phyloP scores from a whole-genome alignment of 2,113 vertebrate species.

The Collichthys lucidus region DNA sequence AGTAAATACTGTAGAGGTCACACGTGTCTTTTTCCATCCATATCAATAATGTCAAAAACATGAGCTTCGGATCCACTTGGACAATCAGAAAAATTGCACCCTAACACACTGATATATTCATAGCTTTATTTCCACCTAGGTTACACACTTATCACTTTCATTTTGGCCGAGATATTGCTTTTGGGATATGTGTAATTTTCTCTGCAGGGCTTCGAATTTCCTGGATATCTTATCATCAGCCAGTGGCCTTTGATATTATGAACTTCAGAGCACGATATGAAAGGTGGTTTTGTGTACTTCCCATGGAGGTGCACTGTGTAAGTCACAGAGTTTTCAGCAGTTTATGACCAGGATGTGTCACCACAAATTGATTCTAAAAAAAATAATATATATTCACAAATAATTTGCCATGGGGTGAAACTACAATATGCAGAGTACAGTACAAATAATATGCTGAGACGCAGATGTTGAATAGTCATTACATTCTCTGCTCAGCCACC shows the following conservation, averaged over 20 bases:
- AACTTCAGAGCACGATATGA: slow-evolving; percentile 70
- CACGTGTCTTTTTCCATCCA: slow-evolving; percentile 50
- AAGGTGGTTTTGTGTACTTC: slow-evolving; percentile 50
- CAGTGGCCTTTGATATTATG: slow-evolving; percentile 70
- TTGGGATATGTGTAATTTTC: slow-evolving; percentile 76
- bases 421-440: neutral
- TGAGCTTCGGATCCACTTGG: slow-evolving; percentile 46
- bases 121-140: slow-evolving; percentile 69
- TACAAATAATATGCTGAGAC: slow-evolving; percentile 18
- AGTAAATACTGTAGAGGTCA: slow-evolving; percentile 55
- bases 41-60: slow-evolving; percentile 57
- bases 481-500: neutral
- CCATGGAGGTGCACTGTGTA: slow-evolving; percentile 10
- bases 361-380: slow-evolving; percentile 35
- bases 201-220: slow-evolving; percentile 71
- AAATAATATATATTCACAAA: slow-evolving; percentile 14
- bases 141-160: slow-evolving; percentile 77
- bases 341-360: slow-evolving; percentile 15
- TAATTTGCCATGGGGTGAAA: slow-evolving; percentile 9
- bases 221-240: slow-evolving; percentile 71
- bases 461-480: slow-evolving; percentile 31
- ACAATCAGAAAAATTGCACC: slow-evolving; percentile 69
- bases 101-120: slow-evolving; percentile 74
- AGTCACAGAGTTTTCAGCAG: slow-evolving; percentile 32
- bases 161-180: slow-evolving; percentile 75